These are phyloP conservation scores for Gastrophryne carolinensis DNA, from an alignment of 2,797 vertebrate genomes.

Conservation along the genomic window DNA sequence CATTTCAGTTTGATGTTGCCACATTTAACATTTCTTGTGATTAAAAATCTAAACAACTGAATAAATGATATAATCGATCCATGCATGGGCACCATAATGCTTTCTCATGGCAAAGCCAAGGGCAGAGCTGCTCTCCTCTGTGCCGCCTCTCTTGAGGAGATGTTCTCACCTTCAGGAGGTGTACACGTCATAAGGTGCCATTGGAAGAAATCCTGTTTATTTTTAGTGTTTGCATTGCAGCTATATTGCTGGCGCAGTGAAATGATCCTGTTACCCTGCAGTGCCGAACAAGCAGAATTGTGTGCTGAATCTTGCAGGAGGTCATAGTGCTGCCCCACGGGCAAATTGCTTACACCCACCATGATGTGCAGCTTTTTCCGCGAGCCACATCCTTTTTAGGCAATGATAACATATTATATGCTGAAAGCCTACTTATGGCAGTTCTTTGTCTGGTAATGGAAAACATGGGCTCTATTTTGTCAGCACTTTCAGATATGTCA, in stretches of 20 bases:
- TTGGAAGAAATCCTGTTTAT: constrained; percentile 26
- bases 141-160: no score
- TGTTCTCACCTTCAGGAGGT: constrained; percentile 12
- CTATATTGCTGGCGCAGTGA: constrained; percentile 24
- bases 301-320: background rate
- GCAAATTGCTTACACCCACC: background rate
- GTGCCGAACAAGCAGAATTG: constrained; percentile 11
- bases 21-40: no score
- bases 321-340: background rate
- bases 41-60: no score
- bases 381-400: background rate
- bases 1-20: no score
- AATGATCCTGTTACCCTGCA: constrained; percentile 21
- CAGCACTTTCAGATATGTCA: no score
- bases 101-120: no score
- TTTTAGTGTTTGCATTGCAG: constrained; percentile 39
- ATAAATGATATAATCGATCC: no score
- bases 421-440: no score
- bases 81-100: no score
- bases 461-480: no score
- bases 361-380: background rate
- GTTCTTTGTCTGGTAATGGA: no score
- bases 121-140: no score
- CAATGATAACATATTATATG: background rate
- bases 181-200: constrained; percentile 14